Base-by-base conservation (phyloP, 2,113 vertebrate genomes). In the Pachypanchax playfairii region DNA sequence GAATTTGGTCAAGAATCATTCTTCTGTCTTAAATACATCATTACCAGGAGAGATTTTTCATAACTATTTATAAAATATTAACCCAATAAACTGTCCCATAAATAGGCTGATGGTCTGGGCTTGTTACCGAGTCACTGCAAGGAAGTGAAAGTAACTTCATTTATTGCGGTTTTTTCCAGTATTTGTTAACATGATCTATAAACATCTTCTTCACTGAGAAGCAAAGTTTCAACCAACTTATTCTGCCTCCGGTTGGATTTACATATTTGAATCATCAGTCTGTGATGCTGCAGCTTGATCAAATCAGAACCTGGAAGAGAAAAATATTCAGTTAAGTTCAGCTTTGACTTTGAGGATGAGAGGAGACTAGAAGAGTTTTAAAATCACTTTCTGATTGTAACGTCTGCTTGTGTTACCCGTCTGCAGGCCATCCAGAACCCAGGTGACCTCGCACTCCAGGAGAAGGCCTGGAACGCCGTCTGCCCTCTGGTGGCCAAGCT, bases 401-500 rank as follows among this genome's bases (percentile, higher is more conserved):
- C 75, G 75, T 75, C 65, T 52, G 25, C 20, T n/a, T 39, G 17
- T 57, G 22, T 60, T 58, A 11, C 10, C 55, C 10, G 36, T 65
- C 80, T 53, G 31, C 74, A 97, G 95, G 95, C 95, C 69, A 97
- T 96, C 79, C 94, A 95, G 80, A 95, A 95, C 77, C 94, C 95
- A 21, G 92, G 91, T 20, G 94, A 97, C 86, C 89, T 94, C 21
- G 92, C 92, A 77, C 91, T 96, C 25, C 95, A 97, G 87, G 94
- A 97, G 83, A 93, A 93, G 73, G 95, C 95, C 50, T 97, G 95
- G 95, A 93, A 94, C 0, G 93, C 95, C 1, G 95, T 97, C 62
- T 96, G 95, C 83, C 95, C 95, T 26, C 88, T 96, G n/a, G 95
- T 97, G 76, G 93, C 94, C 70, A 96, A 96, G 73, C 93, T 97